Evolutionary conservation across 2,113 vertebrate species (phyloP), one percentile per base, ranked within the genome.

Genomic region (Castor canadensis): DNA sequence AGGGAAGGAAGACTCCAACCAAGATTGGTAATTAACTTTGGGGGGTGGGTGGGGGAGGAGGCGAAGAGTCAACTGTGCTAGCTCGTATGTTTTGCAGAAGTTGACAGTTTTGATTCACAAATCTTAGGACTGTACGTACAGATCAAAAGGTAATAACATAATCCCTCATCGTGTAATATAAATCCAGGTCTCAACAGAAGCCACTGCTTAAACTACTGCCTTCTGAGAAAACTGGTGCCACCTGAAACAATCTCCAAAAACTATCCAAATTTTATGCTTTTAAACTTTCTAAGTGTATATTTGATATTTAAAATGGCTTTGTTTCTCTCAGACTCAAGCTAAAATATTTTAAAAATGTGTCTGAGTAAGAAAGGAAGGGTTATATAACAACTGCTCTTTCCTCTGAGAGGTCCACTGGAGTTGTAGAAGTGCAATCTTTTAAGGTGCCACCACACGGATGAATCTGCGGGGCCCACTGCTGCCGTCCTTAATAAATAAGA

Each of bases 21-120:
- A 98, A 98, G 98, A 98, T 98, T 95, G 95, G 98, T 98, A 99
- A 99, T 99, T 99, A 99, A 99, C 98, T 99, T 98, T 98, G 93
- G 0, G 15, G 35, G 35, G 81, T 45, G 24, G 35, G 12, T 24
- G 45, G 77, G 77, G 95, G 30, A 24, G 38, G 64, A 67, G 95
- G 79, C 58, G 90, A 72, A 60, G 84, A 90, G 69, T 45, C 22
- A 49, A 11, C 67, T 12, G 64, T 8, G 0, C 60, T 95, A 67
- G 83, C 89, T 62, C 82, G 60, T 43, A 71, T 93, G 93, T 79
- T 96, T 97, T 89, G 80, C 88, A 72, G 45, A 97, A 98, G 96
- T 97, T 97, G 95, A 47, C 73, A 82, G 30, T 89, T 87, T 90
- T 95, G 96, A 92, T 95, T 95, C 89, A 7, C 47, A 71, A 93